Conservation (phyloP, 2,113 vertebrate genomes). For the Platycercus adscitus region DNA sequence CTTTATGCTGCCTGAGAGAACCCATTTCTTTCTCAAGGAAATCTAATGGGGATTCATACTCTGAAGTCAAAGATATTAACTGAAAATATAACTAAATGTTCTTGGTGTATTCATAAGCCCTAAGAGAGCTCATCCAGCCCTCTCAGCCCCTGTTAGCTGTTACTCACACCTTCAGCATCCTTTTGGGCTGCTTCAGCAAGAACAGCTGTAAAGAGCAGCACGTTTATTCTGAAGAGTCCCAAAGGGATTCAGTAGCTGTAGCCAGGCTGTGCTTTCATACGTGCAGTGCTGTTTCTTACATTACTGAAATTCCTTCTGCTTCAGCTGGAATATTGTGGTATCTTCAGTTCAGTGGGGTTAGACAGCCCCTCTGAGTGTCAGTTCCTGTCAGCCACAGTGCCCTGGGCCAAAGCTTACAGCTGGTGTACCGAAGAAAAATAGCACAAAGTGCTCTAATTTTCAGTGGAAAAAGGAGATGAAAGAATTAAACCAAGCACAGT, state of each 20-base stretch:
- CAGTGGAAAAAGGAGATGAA: neutral
- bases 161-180: neutral
- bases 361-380: rapidly evolving
- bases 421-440: neutral
- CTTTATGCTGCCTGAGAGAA: neutral
- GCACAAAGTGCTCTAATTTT: neutral
- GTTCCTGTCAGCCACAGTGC: neutral
- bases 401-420: neutral
- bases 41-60: neutral
- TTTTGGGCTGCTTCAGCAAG: neutral
- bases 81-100: neutral
- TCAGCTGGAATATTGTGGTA: neutral
- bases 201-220: neutral
- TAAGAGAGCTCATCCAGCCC: neutral
- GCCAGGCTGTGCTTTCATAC: neutral
- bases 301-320: neutral
- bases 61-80: neutral
- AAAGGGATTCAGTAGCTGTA: neutral
- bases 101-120: neutral
- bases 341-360: neutral
- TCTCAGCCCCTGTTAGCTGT: neutral
- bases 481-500: neutral
- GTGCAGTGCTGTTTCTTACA: neutral
- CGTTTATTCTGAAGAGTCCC: neutral
- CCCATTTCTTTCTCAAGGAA: neutral